A percentile compares a stretch with the other conserved stretches of the same genome.
These are phyloP conservation scores for Gymnorhina tibicen DNA, from an alignment of 2,113 vertebrate genomes.

Conservation along the genomic window DNA sequence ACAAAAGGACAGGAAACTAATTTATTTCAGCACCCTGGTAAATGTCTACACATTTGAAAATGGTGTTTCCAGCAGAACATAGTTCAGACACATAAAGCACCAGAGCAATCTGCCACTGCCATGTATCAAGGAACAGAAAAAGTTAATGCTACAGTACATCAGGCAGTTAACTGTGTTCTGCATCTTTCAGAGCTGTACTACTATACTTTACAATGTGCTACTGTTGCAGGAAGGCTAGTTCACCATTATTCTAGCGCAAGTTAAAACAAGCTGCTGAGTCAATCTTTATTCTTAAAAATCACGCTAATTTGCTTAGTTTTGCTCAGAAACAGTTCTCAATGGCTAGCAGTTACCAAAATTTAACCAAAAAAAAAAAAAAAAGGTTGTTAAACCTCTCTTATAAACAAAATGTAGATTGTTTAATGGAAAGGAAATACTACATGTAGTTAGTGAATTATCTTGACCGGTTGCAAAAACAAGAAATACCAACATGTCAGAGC, in stretches of 20 bases:
- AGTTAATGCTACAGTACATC: not conserved
- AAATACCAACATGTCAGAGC: not conserved
- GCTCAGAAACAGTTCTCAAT: not conserved
- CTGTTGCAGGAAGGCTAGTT: not conserved
- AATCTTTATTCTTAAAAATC: not conserved
- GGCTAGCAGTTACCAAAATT: not conserved
- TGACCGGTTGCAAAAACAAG: not conserved
- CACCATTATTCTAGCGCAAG: not conserved
- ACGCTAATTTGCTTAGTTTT: not conserved
- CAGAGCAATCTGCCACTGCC: not conserved
- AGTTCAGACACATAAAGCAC: not conserved
- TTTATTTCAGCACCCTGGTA: not conserved
- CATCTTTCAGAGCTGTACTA: not conserved
- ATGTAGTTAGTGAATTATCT: not conserved
- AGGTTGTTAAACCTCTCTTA: not conserved
- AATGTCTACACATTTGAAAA: not conserved
- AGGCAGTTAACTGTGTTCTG: not conserved
- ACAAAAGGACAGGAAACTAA: not conserved
- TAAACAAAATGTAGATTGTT: not conserved
- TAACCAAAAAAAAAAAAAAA: not conserved
- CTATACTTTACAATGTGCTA: not conserved
- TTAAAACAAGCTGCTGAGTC: not conserved
- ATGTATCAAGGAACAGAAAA: not conserved
- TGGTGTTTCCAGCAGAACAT: not conserved
- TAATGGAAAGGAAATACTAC: not conserved